Percentiles rank a stretch among this genome's conserved stretches.
Evolutionary conservation across 2,888 invertebrate genomes (phyloP).

Genomic region (Sympetrum striolatum): DNA sequence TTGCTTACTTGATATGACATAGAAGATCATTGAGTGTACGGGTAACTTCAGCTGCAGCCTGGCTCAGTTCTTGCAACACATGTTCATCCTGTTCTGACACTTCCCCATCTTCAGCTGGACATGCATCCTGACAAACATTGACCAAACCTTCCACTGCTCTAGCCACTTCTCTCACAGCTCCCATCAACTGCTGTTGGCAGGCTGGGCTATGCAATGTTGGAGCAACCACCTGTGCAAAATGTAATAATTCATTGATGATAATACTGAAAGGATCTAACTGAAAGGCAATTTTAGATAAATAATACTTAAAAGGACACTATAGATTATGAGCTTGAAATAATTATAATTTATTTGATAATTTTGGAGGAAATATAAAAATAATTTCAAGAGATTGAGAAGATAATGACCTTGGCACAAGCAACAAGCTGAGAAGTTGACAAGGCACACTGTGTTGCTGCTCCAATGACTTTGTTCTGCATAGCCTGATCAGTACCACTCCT

Average conservation of each 20-base stretch:
- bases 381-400: neutral
- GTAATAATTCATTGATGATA: neutral
- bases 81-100: constrained; percentile 65
- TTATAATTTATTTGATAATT: neutral
- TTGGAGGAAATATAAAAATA: neutral
- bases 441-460: constrained; percentile 96
- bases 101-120: constrained; percentile 70
- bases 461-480: constrained; percentile 87
- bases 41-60: constrained; percentile 87
- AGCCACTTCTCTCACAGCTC: constrained; percentile 92
- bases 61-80: constrained; percentile 65
- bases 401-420: constrained; percentile 86
- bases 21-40: constrained; percentile 87
- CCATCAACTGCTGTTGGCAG: constrained; percentile 89
- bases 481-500: constrained; percentile 80
- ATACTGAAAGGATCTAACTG: neutral
- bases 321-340: no score
- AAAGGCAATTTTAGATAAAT: neutral
- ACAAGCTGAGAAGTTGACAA: constrained; percentile 97
- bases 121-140: constrained; percentile 77
- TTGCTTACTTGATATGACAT: constrained; percentile 79
- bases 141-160: constrained; percentile 90
- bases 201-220: constrained; percentile 82
- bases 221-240: constrained; percentile 71
- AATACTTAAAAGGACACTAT: neutral